Evolutionary conservation across 2,113 vertebrate species (phyloP).

Genomic region (Globicephala melas): DNA sequence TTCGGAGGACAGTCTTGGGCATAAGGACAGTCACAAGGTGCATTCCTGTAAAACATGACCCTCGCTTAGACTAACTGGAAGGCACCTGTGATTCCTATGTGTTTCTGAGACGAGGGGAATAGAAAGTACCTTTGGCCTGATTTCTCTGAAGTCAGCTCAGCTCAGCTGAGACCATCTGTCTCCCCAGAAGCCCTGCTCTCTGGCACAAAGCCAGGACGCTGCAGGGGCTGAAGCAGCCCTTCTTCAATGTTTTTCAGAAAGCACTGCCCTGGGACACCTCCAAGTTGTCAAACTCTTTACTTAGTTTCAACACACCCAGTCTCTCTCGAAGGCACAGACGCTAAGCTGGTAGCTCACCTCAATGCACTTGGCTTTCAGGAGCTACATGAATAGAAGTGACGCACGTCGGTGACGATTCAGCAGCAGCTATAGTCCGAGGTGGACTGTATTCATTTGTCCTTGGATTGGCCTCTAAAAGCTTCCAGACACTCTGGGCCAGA

Average conservation of each 20-base stretch:
- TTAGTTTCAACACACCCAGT: too few species aligned
- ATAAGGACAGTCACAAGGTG: not conserved
- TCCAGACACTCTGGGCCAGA: not conserved
- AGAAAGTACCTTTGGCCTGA: not conserved
- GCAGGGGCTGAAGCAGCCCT: accelerated
- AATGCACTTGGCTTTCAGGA: not conserved
- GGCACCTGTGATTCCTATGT: accelerated
- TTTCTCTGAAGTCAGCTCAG: not conserved
- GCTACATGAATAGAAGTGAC: too few species aligned
- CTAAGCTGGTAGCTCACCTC: not conserved
- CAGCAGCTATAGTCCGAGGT: accelerated
- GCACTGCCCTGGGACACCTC: not conserved
- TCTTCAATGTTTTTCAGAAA: not conserved
- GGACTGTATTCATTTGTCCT: not conserved
- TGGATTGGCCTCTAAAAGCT: not conserved
- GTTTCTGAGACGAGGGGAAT: not conserved
- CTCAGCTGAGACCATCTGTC: not conserved
- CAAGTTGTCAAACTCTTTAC: not conserved
- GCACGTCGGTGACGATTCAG: not conserved
- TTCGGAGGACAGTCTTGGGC: not conserved
- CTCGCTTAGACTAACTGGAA: not conserved
- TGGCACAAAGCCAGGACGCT: not conserved
- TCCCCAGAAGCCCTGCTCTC: not conserved
- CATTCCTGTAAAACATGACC: accelerated
- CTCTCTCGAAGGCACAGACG: not conserved